A percentile compares a stretch with the other conserved stretches of the same genome.
These are phyloP conservation scores for Epinephelus fuscoguttatus DNA, from an alignment of 2,113 vertebrate genomes.

Conservation along the genomic window DNA sequence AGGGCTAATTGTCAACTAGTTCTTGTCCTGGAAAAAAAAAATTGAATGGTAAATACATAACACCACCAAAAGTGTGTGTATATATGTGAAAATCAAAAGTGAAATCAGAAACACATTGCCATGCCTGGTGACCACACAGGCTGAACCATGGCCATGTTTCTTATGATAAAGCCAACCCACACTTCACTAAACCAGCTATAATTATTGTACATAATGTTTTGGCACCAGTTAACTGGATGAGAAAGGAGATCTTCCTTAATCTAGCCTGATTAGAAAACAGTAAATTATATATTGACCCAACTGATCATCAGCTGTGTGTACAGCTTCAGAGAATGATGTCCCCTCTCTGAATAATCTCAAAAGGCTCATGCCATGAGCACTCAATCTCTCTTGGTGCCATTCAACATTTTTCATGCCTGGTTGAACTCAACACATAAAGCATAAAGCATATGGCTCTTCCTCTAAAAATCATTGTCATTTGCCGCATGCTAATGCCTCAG, in stretches of 20 bases:
- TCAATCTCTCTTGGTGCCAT: constrained; percentile 11
- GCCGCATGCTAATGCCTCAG: constrained; percentile 48
- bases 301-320: constrained; percentile 5
- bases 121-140: background rate
- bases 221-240: background rate
- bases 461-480: constrained; percentile 51
- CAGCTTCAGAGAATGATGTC: background rate
- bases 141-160: background rate
- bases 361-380: background rate
- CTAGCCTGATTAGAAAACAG: background rate
- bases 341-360: background rate
- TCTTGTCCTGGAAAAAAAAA: background rate
- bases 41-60: background rate
- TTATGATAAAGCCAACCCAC: background rate
- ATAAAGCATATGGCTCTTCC: constrained; percentile 17
- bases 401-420: constrained; percentile 18
- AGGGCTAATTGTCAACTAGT: background rate
- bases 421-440: constrained; percentile 26
- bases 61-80: background rate
- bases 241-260: background rate
- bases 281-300: background rate
- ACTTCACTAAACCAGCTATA: background rate
- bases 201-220: background rate
- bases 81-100: background rate
- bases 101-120: background rate